A percentile compares a stretch with the other conserved stretches of the same genome.
Evolutionary conservation across 2,113 vertebrate species (phyloP).

Genomic region (Cyanoramphus novaezelandiae): DNA sequence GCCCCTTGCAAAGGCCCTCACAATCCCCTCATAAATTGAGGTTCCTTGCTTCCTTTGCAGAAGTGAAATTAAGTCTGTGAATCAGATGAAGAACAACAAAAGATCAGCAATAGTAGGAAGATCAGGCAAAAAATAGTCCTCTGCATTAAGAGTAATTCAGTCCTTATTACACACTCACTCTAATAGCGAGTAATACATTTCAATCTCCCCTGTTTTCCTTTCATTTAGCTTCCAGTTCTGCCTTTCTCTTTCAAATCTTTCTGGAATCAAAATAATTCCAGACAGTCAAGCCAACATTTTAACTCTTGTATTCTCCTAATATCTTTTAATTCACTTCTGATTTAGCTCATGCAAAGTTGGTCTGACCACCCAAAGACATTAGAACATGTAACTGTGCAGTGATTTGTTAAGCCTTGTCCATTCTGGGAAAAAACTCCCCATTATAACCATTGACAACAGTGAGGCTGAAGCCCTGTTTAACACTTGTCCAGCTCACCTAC

Average conservation of each 20-base stretch:
- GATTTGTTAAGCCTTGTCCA: background rate
- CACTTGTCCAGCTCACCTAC: conserved; percentile 23
- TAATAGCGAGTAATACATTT: background rate
- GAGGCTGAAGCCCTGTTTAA: background rate
- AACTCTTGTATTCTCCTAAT: background rate
- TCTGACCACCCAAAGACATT: background rate
- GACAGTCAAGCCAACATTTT: background rate
- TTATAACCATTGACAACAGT: background rate
- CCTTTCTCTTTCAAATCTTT: background rate
- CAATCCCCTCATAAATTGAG: background rate
- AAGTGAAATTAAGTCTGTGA: conserved; percentile 58
- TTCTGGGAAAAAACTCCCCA: background rate
- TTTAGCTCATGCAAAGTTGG: background rate
- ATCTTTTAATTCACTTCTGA: background rate
- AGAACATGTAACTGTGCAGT: background rate
- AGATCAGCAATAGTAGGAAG: background rate
- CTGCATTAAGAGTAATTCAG: background rate
- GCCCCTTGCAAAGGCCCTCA: background rate
- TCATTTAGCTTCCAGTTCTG: background rate
- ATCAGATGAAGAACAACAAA: conserved; percentile 36
- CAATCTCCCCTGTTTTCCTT: background rate
- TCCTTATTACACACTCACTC: background rate
- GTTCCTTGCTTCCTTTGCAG: conserved; percentile 13
- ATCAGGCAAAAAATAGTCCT: background rate
- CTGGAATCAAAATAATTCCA: background rate